These are phyloP conservation scores for Lochmaea crataegi DNA, from an alignment of 2,888 invertebrate species.

Conservation along the genomic window DNA sequence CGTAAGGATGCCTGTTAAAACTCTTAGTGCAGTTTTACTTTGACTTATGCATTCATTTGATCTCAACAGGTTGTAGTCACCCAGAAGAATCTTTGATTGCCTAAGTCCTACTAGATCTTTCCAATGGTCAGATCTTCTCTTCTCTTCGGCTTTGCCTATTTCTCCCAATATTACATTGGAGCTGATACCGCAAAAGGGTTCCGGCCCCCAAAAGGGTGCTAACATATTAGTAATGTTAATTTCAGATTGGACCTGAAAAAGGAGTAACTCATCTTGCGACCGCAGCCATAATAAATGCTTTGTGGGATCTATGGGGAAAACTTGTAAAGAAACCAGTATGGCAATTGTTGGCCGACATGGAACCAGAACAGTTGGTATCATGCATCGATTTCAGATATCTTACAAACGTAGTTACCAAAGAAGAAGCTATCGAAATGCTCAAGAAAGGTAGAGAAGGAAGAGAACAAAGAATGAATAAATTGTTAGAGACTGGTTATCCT, in stretches of 20 bases:
- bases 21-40: too few species aligned
- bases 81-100: too few species aligned
- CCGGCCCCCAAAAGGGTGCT: too few species aligned
- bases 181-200: too few species aligned
- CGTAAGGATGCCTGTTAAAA: too few species aligned
- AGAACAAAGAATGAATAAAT: constrained; percentile 72
- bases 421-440: constrained; percentile 81
- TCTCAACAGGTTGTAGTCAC: too few species aligned
- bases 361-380: constrained; percentile 86
- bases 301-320: constrained; percentile 94
- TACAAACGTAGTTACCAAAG: constrained; percentile 83
- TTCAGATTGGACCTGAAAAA: constrained; percentile 89
- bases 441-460: constrained; percentile 71
- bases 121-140: too few species aligned
- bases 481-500: constrained; percentile 80
- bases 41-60: too few species aligned
- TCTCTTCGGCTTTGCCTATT: too few species aligned
- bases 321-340: constrained; percentile 87
- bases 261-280: constrained; percentile 89
- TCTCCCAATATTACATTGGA: too few species aligned
- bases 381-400: constrained; percentile 89
- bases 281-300: constrained; percentile 88
- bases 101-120: too few species aligned
- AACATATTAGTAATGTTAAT: constrained; percentile 36
- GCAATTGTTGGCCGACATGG: constrained; percentile 85